phyloP scores from a whole-genome alignment of 2,113 vertebrate species.

The Heterochromis multidens region DNA sequence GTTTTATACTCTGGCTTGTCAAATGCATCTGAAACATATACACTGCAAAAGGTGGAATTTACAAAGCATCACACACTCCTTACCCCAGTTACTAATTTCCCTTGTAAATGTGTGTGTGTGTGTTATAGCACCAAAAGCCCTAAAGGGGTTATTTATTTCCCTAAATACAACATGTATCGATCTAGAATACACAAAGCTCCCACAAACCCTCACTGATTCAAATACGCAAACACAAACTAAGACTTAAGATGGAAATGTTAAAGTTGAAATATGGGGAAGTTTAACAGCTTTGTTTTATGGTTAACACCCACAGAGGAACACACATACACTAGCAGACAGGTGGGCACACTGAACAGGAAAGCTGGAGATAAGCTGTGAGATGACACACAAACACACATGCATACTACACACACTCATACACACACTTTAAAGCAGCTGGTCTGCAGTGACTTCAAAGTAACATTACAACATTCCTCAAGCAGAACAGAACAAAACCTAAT shows the following conservation, averaged over 20 bases:
- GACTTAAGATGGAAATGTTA: constrained; percentile 37
- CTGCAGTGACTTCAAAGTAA: constrained; percentile 20
- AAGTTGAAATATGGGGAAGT: constrained; percentile 50
- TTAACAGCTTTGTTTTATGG: constrained; percentile 63
- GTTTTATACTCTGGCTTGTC: background rate
- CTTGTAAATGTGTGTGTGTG: background rate
- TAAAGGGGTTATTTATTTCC: constrained; percentile 43
- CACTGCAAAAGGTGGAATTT: background rate
- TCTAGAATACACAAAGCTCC: constrained; percentile 35
- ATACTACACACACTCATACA: background rate
- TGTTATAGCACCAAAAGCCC: constrained; percentile 18
- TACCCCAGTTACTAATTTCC: background rate
- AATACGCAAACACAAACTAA: background rate
- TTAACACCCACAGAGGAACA: constrained; percentile 47
- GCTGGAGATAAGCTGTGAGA: background rate
- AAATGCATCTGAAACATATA: background rate
- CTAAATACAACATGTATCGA: constrained; percentile 53
- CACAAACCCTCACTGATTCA: constrained; percentile 16
- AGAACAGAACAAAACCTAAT: background rate
- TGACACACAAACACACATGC: background rate
- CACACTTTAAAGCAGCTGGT: constrained; percentile 11
- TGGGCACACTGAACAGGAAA: constrained; percentile 22
- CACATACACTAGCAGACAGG: constrained; percentile 23
- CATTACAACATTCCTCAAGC: background rate
- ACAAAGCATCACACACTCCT: background rate